Evolutionary conservation across 2,888 invertebrate genomes (phyloP), one percentile per base, ranked within the genome.

Genomic region (Mimumesa dahlbomi): DNA sequence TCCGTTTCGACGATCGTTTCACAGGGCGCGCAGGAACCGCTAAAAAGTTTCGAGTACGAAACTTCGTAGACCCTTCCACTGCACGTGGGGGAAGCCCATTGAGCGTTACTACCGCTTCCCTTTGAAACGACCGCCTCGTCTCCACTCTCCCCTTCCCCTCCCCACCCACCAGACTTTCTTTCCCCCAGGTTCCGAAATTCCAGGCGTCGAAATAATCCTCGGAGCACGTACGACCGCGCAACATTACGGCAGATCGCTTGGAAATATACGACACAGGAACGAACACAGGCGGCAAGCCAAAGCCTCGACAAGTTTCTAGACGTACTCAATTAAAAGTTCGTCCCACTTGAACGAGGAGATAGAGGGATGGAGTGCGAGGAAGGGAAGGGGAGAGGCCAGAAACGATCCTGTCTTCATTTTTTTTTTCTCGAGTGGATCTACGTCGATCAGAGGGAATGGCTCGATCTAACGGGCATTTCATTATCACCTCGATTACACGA

Each of bases 321-420:
- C 75, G 61, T 73, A 75, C 62, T 80, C 68, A 73, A 80, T 80
- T 79, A 77, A 79, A 80, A 79, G 68, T 79, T 80, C 58, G 34
- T 61, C 22, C 52, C 48, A 49, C 58, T 69, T 50, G 73, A 48
- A 53, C 40, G 42, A 46, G 56, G 62, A 19, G 9, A 21, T 7
- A n/a, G 18, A 6, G 43, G 21, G 2, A 11, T 13, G 7, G 25
- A 1, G 29, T 9, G 2, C 1, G n/a, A 6, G 43, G 31, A 3
- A 11, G 16, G 7, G 25, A 1, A 2, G 18, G 18, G 42, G 31
- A 31, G 14, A 1, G 31, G 2, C 31, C 16, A n/a, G 38, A 54
- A 54, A 63, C 61, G 38, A 14, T 69, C 49, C 52, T 53, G 52
- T 69, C 56, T 71, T 71, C 52, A 57, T 54, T 25, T 25, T 7